A percentile compares a stretch with the other conserved stretches of the same genome.
Evolutionary conservation across 2,113 vertebrate genomes (phyloP).

Genomic region (Clarias gariepinus): DNA sequence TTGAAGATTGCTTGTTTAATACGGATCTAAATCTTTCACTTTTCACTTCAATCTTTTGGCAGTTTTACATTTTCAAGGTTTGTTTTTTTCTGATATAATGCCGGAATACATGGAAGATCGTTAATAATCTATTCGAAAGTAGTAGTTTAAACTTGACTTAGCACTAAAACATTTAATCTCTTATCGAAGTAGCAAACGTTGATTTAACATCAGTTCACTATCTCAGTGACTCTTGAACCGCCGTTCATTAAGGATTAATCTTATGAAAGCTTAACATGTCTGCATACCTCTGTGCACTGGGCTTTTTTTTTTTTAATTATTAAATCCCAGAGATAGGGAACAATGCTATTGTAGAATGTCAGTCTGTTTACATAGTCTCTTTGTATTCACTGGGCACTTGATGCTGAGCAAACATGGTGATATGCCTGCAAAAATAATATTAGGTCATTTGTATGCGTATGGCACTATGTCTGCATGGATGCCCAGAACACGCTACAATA

Average conservation of each 20-base stretch:
- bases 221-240: not conserved
- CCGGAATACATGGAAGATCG: not conserved
- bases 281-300: not conserved
- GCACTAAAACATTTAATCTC: not conserved
- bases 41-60: not conserved
- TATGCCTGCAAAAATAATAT: slow-evolving; percentile 30
- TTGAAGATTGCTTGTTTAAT: not conserved
- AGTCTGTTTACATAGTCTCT: slow-evolving; percentile 8
- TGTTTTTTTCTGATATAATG: not conserved
- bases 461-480: slow-evolving; percentile 12
- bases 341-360: slow-evolving; percentile 13
- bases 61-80: not conserved
- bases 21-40: not conserved
- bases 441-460: slow-evolving; percentile 40
- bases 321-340: not conserved
- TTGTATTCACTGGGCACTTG: slow-evolving; percentile 29
- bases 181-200: not conserved
- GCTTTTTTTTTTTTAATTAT: slow-evolving; percentile 26
- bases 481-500: slow-evolving; percentile 24
- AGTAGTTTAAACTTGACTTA: not conserved
- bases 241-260: not conserved
- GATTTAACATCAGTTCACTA: not conserved
- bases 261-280: not conserved
- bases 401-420: slow-evolving; percentile 14
- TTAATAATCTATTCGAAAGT: not conserved